phyloP scores from a whole-genome alignment of 2,888 invertebrate genomes.

The Oxytorus armatus region DNA sequence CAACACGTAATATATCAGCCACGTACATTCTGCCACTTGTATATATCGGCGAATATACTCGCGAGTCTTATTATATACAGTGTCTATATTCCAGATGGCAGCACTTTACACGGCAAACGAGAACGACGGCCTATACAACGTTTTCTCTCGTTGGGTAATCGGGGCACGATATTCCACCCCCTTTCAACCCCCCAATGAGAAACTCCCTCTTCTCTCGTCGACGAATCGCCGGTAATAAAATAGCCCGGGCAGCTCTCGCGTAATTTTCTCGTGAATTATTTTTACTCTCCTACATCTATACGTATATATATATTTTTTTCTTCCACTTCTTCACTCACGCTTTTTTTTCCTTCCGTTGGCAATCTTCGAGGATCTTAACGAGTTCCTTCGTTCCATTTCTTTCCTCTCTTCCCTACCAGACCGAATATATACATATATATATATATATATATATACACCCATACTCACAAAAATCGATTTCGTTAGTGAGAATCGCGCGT shows the following conservation, averaged over 20 bases:
- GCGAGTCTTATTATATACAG: background rate
- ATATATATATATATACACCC: constrained; percentile 4
- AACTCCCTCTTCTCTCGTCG: constrained; percentile 38
- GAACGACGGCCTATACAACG: constrained; percentile 48
- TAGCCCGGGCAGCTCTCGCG: constrained; percentile 64
- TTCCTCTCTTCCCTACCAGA: constrained; percentile 4
- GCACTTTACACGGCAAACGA: constrained; percentile 45
- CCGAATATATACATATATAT: constrained; percentile 11
- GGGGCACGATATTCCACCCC: constrained; percentile 55
- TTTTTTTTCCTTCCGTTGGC: constrained; percentile 46
- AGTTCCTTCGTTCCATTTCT: constrained; percentile 54
- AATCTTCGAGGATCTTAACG: constrained; percentile 62
- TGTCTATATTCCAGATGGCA: constrained; percentile 22
- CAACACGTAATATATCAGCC: background rate
- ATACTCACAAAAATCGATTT: constrained; percentile 36
- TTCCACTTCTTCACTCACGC: constrained; percentile 24
- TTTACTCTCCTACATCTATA: constrained; percentile 45
- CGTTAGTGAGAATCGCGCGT: constrained; percentile 36
- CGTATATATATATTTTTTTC: constrained; percentile 14
- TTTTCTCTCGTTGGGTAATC: constrained; percentile 63
- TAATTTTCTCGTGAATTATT: constrained; percentile 66
- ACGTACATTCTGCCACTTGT: constrained; percentile 9
- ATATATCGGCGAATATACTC: constrained; percentile 20
- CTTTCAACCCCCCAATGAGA: constrained; percentile 40
- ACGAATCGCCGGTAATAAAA: constrained; percentile 69